Evolutionary conservation across 1,140 invertebrate species (phyloP).

Genomic region (Hycleus cichorii): DNA sequence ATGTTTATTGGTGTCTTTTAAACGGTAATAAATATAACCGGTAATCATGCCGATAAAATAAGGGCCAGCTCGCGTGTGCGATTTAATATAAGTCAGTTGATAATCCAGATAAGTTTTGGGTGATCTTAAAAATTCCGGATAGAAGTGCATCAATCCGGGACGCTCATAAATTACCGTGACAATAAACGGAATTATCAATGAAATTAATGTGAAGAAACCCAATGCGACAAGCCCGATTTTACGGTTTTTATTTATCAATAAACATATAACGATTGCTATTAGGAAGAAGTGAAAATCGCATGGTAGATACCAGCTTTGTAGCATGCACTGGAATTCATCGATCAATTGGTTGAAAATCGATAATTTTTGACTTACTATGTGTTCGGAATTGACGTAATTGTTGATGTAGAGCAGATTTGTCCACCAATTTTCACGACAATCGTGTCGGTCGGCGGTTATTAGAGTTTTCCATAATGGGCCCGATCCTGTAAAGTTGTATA

Average conservation of each 20-base stretch:
- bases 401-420: slow-evolving; percentile 52
- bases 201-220: slow-evolving; percentile 25
- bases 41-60: slow-evolving; percentile 49
- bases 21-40: slow-evolving; percentile 42
- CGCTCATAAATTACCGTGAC: slow-evolving; percentile 43
- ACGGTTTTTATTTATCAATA: slow-evolving; percentile 43
- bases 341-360: not conserved
- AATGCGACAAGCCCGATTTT: slow-evolving; percentile 27
- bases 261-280: slow-evolving; percentile 50
- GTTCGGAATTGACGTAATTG: slow-evolving; percentile 46
- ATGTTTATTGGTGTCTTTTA: slow-evolving; percentile 32
- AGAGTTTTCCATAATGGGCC: slow-evolving; percentile 36
- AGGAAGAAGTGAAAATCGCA: slow-evolving; percentile 71
- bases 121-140: slow-evolving; percentile 44
- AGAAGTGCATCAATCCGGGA: slow-evolving; percentile 46
- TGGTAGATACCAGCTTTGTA: slow-evolving; percentile 67
- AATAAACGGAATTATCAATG: slow-evolving; percentile 41
- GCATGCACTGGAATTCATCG: slow-evolving; percentile 54
- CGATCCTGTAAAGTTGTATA: slow-evolving; percentile 31
- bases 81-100: slow-evolving; percentile 46
- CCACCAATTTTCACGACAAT: slow-evolving; percentile 42
- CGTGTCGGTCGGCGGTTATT: slow-evolving; percentile 26
- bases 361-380: slow-evolving; percentile 36
- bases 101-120: slow-evolving; percentile 44
- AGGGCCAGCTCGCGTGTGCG: slow-evolving; percentile 46